These are phyloP conservation scores for Wasmannia auropunctata DNA, from an alignment of 1,140 invertebrate genomes.

Conservation along the genomic window DNA sequence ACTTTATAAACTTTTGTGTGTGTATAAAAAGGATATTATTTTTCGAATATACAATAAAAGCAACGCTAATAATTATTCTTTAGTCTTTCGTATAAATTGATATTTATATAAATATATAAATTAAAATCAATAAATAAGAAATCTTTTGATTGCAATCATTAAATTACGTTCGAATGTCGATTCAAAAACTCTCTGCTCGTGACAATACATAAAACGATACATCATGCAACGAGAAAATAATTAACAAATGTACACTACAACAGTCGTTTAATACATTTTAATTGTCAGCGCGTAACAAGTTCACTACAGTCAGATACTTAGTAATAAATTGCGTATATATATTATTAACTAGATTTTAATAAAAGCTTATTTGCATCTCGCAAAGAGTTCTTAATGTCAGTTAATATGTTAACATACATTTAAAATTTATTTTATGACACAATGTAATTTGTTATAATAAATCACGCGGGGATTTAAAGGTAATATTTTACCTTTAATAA, in stretches of 20 bases:
- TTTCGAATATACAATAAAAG: neutral
- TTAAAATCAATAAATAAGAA: neutral
- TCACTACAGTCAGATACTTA: neutral
- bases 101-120: no score
- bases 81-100: neutral
- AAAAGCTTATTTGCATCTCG: neutral
- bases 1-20: neutral
- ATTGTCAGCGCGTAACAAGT: neutral
- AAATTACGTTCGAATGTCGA: neutral
- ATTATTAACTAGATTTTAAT: slow-evolving; percentile 27
- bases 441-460: slow-evolving; percentile 7
- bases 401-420: neutral
- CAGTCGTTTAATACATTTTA: neutral
- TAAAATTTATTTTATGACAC: slow-evolving; percentile 39
- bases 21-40: neutral
- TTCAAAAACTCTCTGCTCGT: neutral
- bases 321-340: slow-evolving; percentile 18
- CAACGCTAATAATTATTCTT: neutral
- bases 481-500: neutral
- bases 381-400: neutral
- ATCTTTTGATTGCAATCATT: neutral
- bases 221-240: neutral
- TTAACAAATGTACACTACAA: neutral
- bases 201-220: neutral
- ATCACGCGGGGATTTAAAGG: neutral